Base-by-base conservation (phyloP, 2,888 invertebrate genomes). In the Cheilosia vernalis region DNA sequence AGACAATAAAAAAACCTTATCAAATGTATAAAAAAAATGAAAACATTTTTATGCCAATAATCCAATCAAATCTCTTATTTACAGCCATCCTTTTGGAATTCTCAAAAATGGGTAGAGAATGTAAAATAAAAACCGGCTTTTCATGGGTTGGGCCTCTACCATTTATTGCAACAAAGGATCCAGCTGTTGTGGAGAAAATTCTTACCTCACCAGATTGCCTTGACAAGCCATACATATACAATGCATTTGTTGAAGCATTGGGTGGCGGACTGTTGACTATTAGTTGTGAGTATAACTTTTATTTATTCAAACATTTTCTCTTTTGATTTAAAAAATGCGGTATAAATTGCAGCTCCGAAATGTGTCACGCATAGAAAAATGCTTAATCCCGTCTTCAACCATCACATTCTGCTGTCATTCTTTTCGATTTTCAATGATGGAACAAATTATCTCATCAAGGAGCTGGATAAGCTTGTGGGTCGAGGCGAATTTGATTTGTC, bases 141-240 rank as follows among this genome's bases (percentile, higher is more conserved):
- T 60, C 63, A 27, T 87, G 87, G 87, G 13, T 87, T 7, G 88
- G 88, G 7, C 44, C 77, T 6, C 51, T 83, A 19, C 87, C 88
- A 0, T 56, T 70, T 9, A 7, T 88, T 7, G 17, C 88, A 7
- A 87, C 87, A 4, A 64, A 72, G 0, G 88, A 88, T 30, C 88
- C 88, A 2, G 77, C 56, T 4, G 44, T 87, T 3, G 76, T 84
- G 27, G 87, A 88, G 53, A 76, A 86, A 51, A 66, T 88, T 33
- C 66, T 88, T 0, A 82, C 87, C 19, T 87, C 88, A 17, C 40
- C 83, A 4, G 82, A 84, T 2, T 80, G 88, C 15, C 51, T 89
- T 3, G 78, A 88, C 40, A 89, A 88, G 19, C 60, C 79, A 5
- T 42, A 27, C 9, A 76, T 84, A 1, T 84, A 84, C 19, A 58